Conservation (phyloP, 2,797 vertebrate genomes). For the Cyprinodon diabolis region DNA sequence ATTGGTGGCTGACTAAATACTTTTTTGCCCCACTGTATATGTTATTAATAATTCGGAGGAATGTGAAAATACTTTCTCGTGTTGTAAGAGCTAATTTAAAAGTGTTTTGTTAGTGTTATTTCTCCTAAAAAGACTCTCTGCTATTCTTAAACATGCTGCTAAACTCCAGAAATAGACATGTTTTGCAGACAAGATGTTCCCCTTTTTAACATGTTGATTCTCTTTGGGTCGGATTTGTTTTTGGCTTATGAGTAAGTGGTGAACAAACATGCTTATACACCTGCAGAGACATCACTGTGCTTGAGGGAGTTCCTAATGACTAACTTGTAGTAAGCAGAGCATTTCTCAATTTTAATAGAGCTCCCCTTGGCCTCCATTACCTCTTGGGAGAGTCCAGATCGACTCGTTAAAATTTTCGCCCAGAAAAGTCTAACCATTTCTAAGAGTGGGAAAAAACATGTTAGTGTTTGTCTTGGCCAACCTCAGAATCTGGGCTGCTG, state of each 20-base stretch:
- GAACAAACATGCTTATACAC: neutral
- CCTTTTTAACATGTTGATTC: constrained; percentile 3
- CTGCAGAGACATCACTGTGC: neutral
- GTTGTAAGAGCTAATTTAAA: neutral
- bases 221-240: neutral
- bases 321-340: constrained; percentile 5
- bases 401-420: constrained; percentile 46
- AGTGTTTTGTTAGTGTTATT: neutral
- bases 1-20: no score
- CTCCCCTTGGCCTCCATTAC: constrained; percentile 1
- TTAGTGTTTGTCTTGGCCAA: constrained; percentile 20
- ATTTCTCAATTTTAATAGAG: constrained; percentile 26
- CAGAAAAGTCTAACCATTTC: constrained; percentile 54
- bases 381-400: constrained; percentile 12
- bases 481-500: constrained; percentile 18
- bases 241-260: neutral
- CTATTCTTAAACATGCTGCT: neutral
- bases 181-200: neutral
- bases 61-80: neutral
- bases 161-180: neutral
- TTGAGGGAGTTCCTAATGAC: constrained; percentile 16
- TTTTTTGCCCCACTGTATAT: no score
- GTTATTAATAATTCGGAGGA: no score
- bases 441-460: constrained; percentile 44
- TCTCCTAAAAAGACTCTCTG: neutral